Percentiles rank a stretch among this genome's conserved stretches.
Evolutionary conservation across 1,140 invertebrate species (phyloP).

Genomic region (Aleiodes sp.): DNA sequence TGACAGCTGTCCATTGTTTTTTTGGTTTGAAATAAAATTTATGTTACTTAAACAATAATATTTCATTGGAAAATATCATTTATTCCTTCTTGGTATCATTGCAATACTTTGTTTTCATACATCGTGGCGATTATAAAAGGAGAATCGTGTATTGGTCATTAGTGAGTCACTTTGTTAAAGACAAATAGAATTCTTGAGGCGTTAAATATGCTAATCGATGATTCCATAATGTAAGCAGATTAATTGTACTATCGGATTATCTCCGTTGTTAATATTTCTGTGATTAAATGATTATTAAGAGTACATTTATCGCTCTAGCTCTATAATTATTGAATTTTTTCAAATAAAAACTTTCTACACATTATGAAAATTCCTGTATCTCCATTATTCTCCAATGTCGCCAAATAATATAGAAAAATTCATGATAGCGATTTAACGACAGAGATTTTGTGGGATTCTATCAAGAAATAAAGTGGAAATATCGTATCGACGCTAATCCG

Average conservation of each 20-base stretch:
- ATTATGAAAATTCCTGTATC: too few relatives aligned
- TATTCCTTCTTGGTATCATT: neutral
- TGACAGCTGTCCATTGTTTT: too few relatives aligned
- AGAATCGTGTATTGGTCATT: neutral
- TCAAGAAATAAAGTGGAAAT: too few relatives aligned
- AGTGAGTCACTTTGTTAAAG: neutral
- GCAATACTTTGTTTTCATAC: neutral
- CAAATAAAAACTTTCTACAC: too few relatives aligned
- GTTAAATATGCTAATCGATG: slow-evolving; percentile 23
- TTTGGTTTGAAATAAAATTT: too few relatives aligned
- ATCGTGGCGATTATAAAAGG: neutral
- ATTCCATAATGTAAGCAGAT: neutral
- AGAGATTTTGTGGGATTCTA: too few relatives aligned
- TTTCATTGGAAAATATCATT: neutral
- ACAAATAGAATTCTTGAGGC: slow-evolving; percentile 16
- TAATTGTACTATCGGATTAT: slow-evolving; percentile 21
- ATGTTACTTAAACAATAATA: neutral
- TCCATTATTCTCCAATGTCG: too few relatives aligned
- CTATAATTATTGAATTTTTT: too few relatives aligned
- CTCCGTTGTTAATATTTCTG: slow-evolving; percentile 8
- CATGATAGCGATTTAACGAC: too few relatives aligned
- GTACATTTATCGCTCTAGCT: neutral
- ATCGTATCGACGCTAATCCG: too few relatives aligned
- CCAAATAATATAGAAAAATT: too few relatives aligned
- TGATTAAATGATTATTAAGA: neutral